Evolutionary conservation across 1,140 invertebrate species (phyloP).

Genomic region (Drosophila bipectinata): DNA sequence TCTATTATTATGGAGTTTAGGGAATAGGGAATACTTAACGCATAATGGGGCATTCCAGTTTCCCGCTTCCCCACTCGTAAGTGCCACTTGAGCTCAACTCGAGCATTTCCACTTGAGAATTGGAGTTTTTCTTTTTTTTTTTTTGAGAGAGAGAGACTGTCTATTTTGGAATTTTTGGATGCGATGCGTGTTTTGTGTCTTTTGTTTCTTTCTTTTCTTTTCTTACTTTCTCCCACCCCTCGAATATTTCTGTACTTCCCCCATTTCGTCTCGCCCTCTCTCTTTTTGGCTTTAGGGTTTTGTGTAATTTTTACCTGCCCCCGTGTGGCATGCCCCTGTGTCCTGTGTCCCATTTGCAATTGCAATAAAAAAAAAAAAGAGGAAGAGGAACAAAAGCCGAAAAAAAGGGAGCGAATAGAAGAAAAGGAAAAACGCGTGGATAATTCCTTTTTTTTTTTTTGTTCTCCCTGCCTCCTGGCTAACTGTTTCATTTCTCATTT

Average conservation of each 20-base stretch:
- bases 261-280: not conserved
- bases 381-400: constrained; percentile 11
- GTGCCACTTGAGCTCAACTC: constrained; percentile 35
- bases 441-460: constrained; percentile 22
- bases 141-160: not conserved
- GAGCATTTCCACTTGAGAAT: constrained; percentile 29
- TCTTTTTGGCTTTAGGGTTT: constrained; percentile 5
- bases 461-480: constrained; percentile 4
- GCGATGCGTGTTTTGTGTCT: not conserved
- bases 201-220: constrained; percentile 9
- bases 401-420: constrained; percentile 15
- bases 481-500: constrained; percentile 14
- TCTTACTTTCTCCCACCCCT: constrained; percentile 5
- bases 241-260: not conserved
- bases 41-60: constrained; percentile 25
- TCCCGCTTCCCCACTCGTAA: constrained; percentile 11
- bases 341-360: constrained; percentile 18
- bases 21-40: not conserved
- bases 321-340: too few relatives aligned
- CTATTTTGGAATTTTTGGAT: constrained; percentile 27
- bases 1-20: not conserved
- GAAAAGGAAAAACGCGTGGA: constrained; percentile 32
- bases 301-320: constrained; percentile 26
- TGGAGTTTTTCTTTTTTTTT: constrained; percentile 7
- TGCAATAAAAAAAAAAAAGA: constrained; percentile 27